These are phyloP conservation scores for Bacillus rossius DNA, from an alignment of 1,140 invertebrate genomes.

Conservation along the genomic window DNA sequence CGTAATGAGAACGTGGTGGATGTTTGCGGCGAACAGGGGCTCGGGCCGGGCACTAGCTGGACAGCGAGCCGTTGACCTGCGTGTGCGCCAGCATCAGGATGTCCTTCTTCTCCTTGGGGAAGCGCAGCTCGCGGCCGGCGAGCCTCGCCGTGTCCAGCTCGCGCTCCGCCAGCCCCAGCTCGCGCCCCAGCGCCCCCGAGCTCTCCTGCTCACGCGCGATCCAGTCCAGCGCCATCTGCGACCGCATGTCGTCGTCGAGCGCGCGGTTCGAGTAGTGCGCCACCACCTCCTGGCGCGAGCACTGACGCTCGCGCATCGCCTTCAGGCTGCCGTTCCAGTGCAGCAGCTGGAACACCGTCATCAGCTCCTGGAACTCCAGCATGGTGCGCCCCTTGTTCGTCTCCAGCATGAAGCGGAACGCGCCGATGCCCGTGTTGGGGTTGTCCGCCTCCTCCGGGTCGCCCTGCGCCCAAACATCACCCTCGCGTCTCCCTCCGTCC, in stretches of 20 bases:
- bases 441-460: conserved; percentile 67
- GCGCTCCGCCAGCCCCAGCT: conserved; percentile 75
- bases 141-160: conserved; percentile 86
- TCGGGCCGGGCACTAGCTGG: conserved; percentile 9
- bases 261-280: conserved; percentile 85
- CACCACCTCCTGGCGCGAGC: conserved; percentile 92
- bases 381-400: conserved; percentile 89
- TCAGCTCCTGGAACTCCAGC: conserved; percentile 94
- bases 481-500: no score
- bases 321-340: conserved; percentile 95
- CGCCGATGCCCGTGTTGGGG: conserved; percentile 81
- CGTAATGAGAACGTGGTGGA: no score
- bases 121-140: conserved; percentile 84
- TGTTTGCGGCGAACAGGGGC: no score
- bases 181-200: conserved; percentile 69
- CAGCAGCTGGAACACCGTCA: conserved; percentile 93
- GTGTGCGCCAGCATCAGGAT: conserved; percentile 84
- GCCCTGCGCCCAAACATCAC: conserved; percentile 39
- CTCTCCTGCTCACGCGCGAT: conserved; percentile 84
- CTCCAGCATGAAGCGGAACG: conserved; percentile 93
- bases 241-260: conserved; percentile 89
- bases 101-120: conserved; percentile 94
- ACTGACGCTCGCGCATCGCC: conserved; percentile 87
- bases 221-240: conserved; percentile 94
- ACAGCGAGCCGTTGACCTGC: conserved; percentile 51